These are phyloP conservation scores for Emydura subglobosa DNA, from an alignment of 2,113 vertebrate species.

Conservation along the genomic window DNA sequence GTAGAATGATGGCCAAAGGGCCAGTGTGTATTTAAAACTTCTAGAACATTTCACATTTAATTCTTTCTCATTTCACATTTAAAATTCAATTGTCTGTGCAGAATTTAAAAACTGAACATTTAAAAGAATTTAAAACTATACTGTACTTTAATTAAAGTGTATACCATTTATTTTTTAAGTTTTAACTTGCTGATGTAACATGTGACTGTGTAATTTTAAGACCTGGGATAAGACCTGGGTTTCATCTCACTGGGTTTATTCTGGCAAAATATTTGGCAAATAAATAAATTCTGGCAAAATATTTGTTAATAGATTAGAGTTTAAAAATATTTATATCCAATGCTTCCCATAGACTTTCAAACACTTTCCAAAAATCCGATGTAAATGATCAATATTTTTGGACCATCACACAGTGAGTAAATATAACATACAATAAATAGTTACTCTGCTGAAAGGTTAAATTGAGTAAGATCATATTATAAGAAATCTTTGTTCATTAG, in stretches of 20 bases:
- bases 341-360: neutral
- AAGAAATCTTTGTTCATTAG: neutral
- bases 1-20: neutral
- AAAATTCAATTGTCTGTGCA: neutral
- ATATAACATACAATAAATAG: neutral
- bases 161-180: neutral
- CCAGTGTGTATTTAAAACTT: neutral
- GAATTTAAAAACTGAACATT: neutral
- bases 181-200: neutral
- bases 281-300: neutral
- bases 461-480: neutral
- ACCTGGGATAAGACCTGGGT: neutral
- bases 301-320: neutral
- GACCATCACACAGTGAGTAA: neutral
- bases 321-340: neutral
- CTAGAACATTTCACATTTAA: neutral
- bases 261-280: neutral
- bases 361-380: neutral
- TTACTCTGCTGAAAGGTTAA: neutral
- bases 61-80: conserved; percentile 5
- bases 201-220: neutral
- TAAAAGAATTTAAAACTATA: neutral
- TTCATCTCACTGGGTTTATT: neutral
- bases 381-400: neutral
- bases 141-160: neutral